Evolutionary conservation across 2,888 invertebrate species (phyloP), one percentile per base, ranked within the genome.

Genomic region (Ctenicera cuprea): DNA sequence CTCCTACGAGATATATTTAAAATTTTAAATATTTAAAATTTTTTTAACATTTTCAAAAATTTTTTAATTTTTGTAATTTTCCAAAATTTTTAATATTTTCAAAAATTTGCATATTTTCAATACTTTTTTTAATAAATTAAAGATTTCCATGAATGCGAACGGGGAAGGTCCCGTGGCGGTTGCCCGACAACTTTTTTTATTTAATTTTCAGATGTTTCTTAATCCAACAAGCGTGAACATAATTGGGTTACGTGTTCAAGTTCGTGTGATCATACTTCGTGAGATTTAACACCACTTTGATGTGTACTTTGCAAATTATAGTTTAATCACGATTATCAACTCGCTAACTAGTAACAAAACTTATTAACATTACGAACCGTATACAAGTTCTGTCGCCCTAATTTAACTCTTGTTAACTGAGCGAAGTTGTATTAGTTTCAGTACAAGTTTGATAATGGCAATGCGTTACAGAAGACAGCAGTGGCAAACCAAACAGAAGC

Each of bases 321-420:
- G 43, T 62, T 62, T 62, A 62, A 45, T 62, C 50, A 33, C 38
- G 41, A 66, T 38, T 66, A 52, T 66, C 38, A 66, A 37, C 52
- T 5, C 37, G 30, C 52, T 41, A 50, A 66, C 48, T 64, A 30
- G 48, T 64, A 64, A 48, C 52, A 38, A 66, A 50, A 66, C 52
- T 52, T 66, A 66, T 66, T 66, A 66, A 52, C 54, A 33, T 38
- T 52, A 33, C 62, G 45, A 45, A 62, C 62, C 62, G 45, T 62
- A 45, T 45, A 62, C 26, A 62, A 62, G 45, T 45, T 62, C 22
- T 18, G 43, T 11, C 62, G 45, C 30, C 41, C 62, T 38, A 62
- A 62, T 62, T 62, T 62, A 62, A 62, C 62, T 62, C 62, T 30
- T 62, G 62, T 45, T 62, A 62, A 62, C 62, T 62, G 45, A 20